Percentiles rank a stretch among this genome's conserved stretches.
Conservation (phyloP, 2,888 invertebrate species). For the Eupithecia pulchellata region DNA sequence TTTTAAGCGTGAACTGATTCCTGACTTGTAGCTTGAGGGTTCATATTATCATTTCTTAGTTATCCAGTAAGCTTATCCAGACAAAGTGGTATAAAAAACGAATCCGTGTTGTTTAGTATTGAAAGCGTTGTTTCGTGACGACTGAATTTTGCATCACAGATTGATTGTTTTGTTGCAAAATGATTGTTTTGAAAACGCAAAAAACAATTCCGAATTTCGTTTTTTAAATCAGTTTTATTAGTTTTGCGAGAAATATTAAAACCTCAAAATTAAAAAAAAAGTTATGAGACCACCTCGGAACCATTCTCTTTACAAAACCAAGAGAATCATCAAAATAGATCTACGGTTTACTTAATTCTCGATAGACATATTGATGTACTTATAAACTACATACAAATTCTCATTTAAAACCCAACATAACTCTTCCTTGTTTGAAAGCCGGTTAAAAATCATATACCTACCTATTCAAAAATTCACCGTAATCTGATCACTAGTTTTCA, state of each 20-base stretch:
- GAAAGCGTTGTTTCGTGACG: not conserved
- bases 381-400: not conserved
- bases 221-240: not conserved
- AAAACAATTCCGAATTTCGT: not conserved
- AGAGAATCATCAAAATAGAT: not conserved
- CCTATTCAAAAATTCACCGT: not conserved
- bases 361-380: not conserved
- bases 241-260: not conserved
- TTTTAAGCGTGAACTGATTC: conserved; percentile 23
- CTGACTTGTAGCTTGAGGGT: not conserved
- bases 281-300: not conserved
- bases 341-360: not conserved
- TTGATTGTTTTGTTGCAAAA: no score
- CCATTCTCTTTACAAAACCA: not conserved
- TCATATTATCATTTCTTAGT: not conserved
- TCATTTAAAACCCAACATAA: not conserved
- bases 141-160: not conserved
- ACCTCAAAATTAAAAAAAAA: no score
- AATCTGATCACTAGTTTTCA: not conserved
- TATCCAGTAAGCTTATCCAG: not conserved
- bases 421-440: not conserved
- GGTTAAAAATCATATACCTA: not conserved
- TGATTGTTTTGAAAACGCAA: not conserved
- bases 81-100: not conserved
- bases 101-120: not conserved